Evolutionary conservation across 2,797 vertebrate genomes (phyloP), one percentile per base, ranked within the genome.

Genomic region (Dallia pectoralis): DNA sequence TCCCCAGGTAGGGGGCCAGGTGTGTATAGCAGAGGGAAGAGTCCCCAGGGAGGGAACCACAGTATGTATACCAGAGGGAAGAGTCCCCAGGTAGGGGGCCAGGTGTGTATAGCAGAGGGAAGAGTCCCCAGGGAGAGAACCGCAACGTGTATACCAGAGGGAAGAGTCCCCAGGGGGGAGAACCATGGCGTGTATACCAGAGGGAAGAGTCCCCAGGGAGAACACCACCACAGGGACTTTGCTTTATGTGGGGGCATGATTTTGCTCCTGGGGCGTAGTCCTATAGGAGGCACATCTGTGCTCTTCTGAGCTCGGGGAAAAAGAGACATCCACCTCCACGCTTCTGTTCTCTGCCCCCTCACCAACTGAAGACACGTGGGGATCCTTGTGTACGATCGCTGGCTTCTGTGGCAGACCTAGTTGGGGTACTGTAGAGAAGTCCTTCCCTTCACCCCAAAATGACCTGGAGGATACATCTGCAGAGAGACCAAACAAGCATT

Each of bases 251-350:
- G 94, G 88, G 75, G 94, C 91, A 6, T 84, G 82, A 15, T 73
- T 69, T 4, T 86, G 89, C 81, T 93, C 93, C 44, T 89, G 93
- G 79, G 83, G 91, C 87, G 73, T 94, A 94, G 97, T 97, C 93
- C 97, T 96, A 71, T 84, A 89, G 70, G 93, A 93, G 83, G 92
- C 91, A 81, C 89, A 92, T 83, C 64, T 84, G 33, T 91, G 92
- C 67, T 93, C 92, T 59, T 83, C 91, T 22, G 83, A 75, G 79
- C 77, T 74, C 12, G 69, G 84, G 66, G 72, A 73, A 49, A 4
- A 86, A 19, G 5, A 88, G 74, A 8, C 75, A 90, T 67, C 90
- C 82, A 56, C 67, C 78, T 15, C 74, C 0, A 40, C 89, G 68
- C 0, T 82, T 19, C 61, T 83, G 16, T 74, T 90, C 84, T 4